Evolutionary conservation across 2,888 invertebrate species (phyloP).

Genomic region (Pandemis cinnamomeana): DNA sequence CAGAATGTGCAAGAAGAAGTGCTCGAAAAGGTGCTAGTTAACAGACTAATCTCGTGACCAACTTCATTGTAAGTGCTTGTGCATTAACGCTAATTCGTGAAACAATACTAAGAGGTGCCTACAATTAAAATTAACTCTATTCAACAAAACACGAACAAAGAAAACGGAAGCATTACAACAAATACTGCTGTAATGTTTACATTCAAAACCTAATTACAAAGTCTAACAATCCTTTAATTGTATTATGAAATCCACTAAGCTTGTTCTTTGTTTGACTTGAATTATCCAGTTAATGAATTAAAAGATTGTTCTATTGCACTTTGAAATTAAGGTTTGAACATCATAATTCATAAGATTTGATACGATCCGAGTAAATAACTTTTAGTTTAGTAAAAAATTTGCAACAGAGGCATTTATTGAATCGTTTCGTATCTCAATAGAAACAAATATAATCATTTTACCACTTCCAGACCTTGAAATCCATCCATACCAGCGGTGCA

Average conservation of each 20-base stretch:
- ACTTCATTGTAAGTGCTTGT: slow-evolving; percentile 63
- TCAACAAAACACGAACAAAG: slow-evolving; percentile 39
- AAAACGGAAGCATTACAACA: slow-evolving; percentile 43
- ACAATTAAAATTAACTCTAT: slow-evolving; percentile 55
- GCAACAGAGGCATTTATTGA: not conserved
- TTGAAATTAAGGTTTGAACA: slow-evolving; percentile 20
- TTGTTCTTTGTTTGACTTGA: slow-evolving; percentile 48
- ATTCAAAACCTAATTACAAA: slow-evolving; percentile 49
- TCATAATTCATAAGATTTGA: slow-evolving; percentile 13
- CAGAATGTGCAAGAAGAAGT: slow-evolving; percentile 56
- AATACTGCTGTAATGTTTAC: slow-evolving; percentile 40
- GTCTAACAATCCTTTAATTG: slow-evolving; percentile 54
- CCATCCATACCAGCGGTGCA: slow-evolving; percentile 84
- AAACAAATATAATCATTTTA: slow-evolving; percentile 49
- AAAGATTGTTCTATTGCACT: slow-evolving; percentile 51
- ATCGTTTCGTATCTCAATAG: slow-evolving; percentile 41
- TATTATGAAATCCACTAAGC: slow-evolving; percentile 44
- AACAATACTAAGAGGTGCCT: slow-evolving; percentile 56
- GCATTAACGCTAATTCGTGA: slow-evolving; percentile 59
- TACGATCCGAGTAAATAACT: slow-evolving; percentile 25
- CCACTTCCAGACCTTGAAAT: slow-evolving; percentile 74
- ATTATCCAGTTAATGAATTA: slow-evolving; percentile 53
- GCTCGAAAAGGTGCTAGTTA: slow-evolving; percentile 63
- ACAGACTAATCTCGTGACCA: slow-evolving; percentile 44
- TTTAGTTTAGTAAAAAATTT: not conserved